Base-by-base conservation (phyloP, 2,888 invertebrate species). In the Clusia tigrina region DNA sequence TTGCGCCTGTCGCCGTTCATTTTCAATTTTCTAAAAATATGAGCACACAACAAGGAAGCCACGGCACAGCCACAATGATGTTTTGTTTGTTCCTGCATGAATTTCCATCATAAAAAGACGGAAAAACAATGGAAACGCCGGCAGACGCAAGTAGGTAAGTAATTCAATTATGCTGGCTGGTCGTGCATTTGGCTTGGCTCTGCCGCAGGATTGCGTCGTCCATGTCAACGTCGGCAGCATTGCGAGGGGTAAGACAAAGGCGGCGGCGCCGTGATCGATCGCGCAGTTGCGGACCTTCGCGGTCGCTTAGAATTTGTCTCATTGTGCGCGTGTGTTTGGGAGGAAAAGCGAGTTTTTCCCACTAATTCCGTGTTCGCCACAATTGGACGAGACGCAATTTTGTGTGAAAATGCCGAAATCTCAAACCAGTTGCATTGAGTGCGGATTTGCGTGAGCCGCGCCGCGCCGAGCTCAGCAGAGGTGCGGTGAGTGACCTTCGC, bases 21-120 rank as follows among this genome's bases (percentile, higher is more conserved):
- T 42, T n/a, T 3, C 42, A 42, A n/a, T 42, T 42, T 42, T 17
- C 42, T 15, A 15, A 42, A 42, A 42, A 10, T 3, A 42, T 32
- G 5, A 12, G 32, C 5, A 32, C 6, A 32, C 6, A 32, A 32
- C 6, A 32, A 32, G 32, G n/a, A n/a, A n/a, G n/a, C n/a, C n/a
- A n/a, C n/a, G 32, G 32, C 32, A 32, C 5, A 32, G 32, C 6
- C 32, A 42, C n/a, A n/a, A n/a, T n/a, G n/a, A n/a, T n/a, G n/a
- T n/a, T n/a, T n/a, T n/a, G n/a, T 42, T 42, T 42, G n/a, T 6
- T 55, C 10, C 23, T 32, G 55, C 51, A 51, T 23, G 57, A 58
- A 54, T 62, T 58, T 62, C 38, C 54, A 48, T 48, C 48, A 26
- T 62, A 62, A 62, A 58, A 62, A 58, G 53, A 24, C 54, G 57